Conservation (phyloP, 2,888 invertebrate genomes). For the Hydriomena furcata region DNA sequence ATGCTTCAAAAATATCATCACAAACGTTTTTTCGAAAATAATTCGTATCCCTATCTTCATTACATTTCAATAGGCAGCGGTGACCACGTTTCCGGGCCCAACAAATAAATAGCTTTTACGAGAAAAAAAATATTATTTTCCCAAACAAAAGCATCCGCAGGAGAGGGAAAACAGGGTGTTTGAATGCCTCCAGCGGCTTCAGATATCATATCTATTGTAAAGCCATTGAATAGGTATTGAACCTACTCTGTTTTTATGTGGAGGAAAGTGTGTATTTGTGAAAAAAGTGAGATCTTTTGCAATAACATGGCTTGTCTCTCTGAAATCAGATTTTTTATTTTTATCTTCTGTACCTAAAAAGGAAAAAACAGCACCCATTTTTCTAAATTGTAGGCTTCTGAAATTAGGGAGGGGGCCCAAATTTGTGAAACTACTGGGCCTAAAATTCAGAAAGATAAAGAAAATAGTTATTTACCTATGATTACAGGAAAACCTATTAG, state of each 20-base stretch:
- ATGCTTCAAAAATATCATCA: neutral
- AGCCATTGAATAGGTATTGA: constrained; percentile 5
- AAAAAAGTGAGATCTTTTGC: too few relatives aligned
- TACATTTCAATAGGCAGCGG: constrained; percentile 8
- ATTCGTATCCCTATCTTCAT: neutral
- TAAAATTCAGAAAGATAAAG: too few relatives aligned
- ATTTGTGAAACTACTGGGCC: too few relatives aligned
- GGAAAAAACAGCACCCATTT: too few relatives aligned
- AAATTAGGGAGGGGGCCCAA: too few relatives aligned
- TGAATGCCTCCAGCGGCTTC: neutral
- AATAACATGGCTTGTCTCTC: too few relatives aligned
- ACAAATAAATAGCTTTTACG: constrained; percentile 13
- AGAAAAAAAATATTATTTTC: constrained; percentile 15
- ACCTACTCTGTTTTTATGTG: neutral
- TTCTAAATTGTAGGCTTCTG: too few relatives aligned
- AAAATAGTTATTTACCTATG: too few relatives aligned
- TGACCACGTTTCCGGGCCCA: constrained; percentile 14
- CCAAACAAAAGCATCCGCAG: constrained; percentile 17
- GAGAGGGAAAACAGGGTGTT: constrained; percentile 9
- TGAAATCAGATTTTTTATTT: too few relatives aligned
- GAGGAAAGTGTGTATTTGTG: too few relatives aligned
- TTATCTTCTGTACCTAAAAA: too few relatives aligned
- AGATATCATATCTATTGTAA: constrained; percentile 17
- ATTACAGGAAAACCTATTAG: too few relatives aligned
- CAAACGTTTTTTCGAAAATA: neutral